Evolutionary conservation across 2,113 vertebrate genomes (phyloP).

Genomic region (Nothobranchius furzeri): DNA sequence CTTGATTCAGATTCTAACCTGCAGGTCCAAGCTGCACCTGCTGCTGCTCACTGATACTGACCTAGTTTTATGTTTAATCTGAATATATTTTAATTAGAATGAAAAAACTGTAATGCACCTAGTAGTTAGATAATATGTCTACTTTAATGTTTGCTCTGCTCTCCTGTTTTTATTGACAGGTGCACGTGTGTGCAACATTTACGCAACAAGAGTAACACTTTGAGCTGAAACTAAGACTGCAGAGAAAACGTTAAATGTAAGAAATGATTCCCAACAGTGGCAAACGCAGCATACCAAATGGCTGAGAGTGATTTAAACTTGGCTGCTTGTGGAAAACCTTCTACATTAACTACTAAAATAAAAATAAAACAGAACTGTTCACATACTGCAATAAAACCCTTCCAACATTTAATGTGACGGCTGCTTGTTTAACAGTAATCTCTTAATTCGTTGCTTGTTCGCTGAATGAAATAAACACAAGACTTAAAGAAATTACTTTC

Average conservation of each 20-base stretch:
- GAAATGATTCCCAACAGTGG: constrained; percentile 6
- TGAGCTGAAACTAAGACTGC: not conserved
- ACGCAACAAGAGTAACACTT: not conserved
- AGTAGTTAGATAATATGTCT: not conserved
- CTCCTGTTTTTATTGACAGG: not conserved
- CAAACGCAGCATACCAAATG: no score
- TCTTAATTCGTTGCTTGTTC: not conserved
- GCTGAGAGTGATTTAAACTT: not conserved
- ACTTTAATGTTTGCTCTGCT: not conserved
- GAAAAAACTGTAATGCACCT: not conserved
- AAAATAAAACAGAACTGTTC: not conserved
- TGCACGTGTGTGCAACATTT: not conserved
- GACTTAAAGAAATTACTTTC: no score
- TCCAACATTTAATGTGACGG: not conserved
- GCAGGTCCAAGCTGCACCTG: constrained; percentile 5
- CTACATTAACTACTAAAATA: not conserved
- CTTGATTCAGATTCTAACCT: constrained; percentile 1
- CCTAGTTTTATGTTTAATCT: not conserved
- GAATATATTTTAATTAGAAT: not conserved
- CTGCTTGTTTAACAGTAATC: constrained; percentile 12
- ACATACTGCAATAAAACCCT: constrained; percentile 6
- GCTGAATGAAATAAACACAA: no score
- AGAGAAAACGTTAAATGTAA: constrained; percentile 1
- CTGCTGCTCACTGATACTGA: not conserved
- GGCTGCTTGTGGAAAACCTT: no score